phyloP scores from a whole-genome alignment of 2,113 vertebrate species.

The Chrysochloris asiatica region DNA sequence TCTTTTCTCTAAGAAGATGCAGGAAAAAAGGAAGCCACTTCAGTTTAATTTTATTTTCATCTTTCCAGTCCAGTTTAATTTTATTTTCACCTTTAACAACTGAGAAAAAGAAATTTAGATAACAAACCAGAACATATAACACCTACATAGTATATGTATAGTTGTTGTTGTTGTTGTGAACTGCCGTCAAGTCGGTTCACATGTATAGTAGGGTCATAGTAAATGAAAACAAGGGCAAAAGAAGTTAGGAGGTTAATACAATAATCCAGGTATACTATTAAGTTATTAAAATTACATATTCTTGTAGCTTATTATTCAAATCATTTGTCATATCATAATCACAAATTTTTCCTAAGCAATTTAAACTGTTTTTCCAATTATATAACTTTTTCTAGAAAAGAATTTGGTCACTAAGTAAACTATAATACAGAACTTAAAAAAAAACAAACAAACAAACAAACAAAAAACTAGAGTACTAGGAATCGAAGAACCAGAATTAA shows the following conservation, averaged over 20 bases:
- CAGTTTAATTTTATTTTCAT: not conserved
- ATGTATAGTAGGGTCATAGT: not conserved
- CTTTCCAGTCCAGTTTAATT: not conserved
- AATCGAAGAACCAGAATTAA: not conserved
- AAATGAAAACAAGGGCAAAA: not conserved
- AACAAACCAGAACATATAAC: not conserved
- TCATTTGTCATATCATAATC: not conserved
- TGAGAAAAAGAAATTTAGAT: not conserved
- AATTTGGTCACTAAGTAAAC: not conserved
- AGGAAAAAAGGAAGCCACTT: not conserved
- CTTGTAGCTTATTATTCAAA: slow-evolving; percentile 8
- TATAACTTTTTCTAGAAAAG: not conserved
- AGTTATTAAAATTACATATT: not conserved
- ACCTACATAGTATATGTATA: accelerated
- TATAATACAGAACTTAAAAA: too few relatives aligned
- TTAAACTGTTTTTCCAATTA: not conserved
- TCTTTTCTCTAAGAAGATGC: not conserved
- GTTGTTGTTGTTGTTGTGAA: too few relatives aligned
- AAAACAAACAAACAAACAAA: too few relatives aligned
- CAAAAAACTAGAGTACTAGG: not conserved
- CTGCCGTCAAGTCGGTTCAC: too few relatives aligned
- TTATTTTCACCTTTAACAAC: not conserved
- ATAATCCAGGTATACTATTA: too few relatives aligned
- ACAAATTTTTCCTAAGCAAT: not conserved
- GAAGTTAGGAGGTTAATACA: too few relatives aligned